Evolutionary conservation across 2,113 vertebrate genomes (phyloP), one percentile per base, ranked within the genome.

Genomic region (Misgurnus anguillicaudatus): DNA sequence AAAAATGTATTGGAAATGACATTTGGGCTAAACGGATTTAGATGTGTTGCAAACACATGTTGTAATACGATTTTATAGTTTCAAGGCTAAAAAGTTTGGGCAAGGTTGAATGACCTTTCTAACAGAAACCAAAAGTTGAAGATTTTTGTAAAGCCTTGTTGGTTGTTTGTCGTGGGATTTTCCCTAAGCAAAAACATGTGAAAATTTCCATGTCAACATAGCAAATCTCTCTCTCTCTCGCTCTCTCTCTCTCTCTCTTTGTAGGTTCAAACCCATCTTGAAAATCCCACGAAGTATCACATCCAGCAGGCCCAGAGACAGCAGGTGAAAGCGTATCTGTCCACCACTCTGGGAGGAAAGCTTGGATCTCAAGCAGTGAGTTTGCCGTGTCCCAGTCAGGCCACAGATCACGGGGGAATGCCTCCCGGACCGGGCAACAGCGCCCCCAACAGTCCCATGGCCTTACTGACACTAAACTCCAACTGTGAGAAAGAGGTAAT

Each of bases 241-340:
- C 1, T n/a, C 75, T 51, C 17, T 66, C 31, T 57, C 10, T 51
- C 8, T 64, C 1, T 31, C 57, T 41, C 17, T 45, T 42, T 69
- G 14, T 86, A 99, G 98, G 98, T 99, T 89, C 96, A 98, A 92
- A 99, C 97, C 81, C 96, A 99, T 92, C 93, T 99, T 88, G 97
- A 99, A 93, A 99, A 99, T 86, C 98, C 98, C 60, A 99, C 98
- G 86, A 98, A 98, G 90, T 99, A 99, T 90, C 98, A 99, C 91
- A 97, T 99, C 82, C 96, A 99, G 87, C 96, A 97, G 91, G 95
- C 98, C 60, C 98, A 99, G 89, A 90, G 96, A 91, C 97, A 99
- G 92, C 98, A 99, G 93, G 95, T 99, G 87, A 98, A 98, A 92
- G 95, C 95, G 78, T 99, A 98, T 92, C 94, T 99, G 89, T 95